phyloP scores from a whole-genome alignment of 2,797 vertebrate species.

The Loris lydekkerianus region DNA sequence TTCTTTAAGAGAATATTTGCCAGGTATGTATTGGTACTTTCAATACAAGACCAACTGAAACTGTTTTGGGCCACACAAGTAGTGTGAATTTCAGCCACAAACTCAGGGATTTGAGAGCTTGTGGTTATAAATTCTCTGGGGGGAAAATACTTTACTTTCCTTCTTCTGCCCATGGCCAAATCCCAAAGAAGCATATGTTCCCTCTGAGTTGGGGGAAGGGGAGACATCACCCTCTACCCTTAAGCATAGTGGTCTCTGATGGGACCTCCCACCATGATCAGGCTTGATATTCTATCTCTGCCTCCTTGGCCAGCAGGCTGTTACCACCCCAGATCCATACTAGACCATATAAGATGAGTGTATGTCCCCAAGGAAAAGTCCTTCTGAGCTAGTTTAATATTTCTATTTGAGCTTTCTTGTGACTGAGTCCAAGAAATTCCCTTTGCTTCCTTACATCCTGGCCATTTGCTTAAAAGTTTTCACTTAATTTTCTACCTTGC shows the following conservation, averaged over 20 bases:
- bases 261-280: conserved; percentile 6
- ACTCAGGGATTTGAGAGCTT: conserved; percentile 53
- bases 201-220: background rate
- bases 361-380: conserved; percentile 17
- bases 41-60: conserved; percentile 69
- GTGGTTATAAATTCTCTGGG: conserved; percentile 67
- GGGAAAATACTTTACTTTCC: conserved; percentile 55
- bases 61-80: conserved; percentile 71
- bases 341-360: background rate
- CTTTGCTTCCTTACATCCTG: conserved; percentile 46
- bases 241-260: conserved; percentile 21
- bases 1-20: conserved; percentile 63
- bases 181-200: conserved; percentile 24
- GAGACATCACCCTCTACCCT: background rate
- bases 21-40: conserved; percentile 9
- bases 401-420: conserved; percentile 66
- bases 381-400: conserved; percentile 44
- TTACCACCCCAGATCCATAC: conserved; percentile 19
- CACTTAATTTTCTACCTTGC: conserved; percentile 63
- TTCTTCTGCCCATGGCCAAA: conserved; percentile 46
- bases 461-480: conserved; percentile 55
- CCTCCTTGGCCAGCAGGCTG: conserved; percentile 32
- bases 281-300: background rate
- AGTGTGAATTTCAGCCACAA: conserved; percentile 73
- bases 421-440: conserved; percentile 22